Conservation (phyloP, 2,888 invertebrate species). For the Drosophila borborema region DNA sequence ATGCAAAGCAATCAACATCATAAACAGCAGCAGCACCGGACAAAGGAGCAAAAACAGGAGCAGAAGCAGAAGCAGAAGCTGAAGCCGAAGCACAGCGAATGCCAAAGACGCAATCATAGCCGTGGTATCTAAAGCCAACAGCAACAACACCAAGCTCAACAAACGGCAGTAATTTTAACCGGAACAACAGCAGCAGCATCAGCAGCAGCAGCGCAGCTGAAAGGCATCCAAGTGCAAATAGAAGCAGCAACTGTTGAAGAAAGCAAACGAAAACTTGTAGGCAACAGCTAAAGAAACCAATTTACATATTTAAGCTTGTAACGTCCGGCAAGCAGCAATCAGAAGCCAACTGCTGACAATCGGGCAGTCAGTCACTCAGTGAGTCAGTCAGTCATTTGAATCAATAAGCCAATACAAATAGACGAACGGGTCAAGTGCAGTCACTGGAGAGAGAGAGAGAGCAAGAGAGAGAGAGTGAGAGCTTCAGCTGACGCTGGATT, state of each 20-base stretch:
- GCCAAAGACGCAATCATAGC: conserved; percentile 29
- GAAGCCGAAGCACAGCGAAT: conserved; percentile 15
- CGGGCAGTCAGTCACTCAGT: not conserved
- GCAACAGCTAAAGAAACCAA: conserved; percentile 63
- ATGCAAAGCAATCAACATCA: conserved; percentile 78
- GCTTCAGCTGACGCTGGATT: not conserved
- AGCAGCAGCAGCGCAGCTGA: conserved; percentile 6
- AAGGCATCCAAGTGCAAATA: conserved; percentile 45
- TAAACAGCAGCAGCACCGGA: conserved; percentile 45
- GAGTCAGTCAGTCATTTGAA: conserved; percentile 16
- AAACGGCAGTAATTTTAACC: conserved; percentile 26
- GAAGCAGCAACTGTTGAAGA: conserved; percentile 17
- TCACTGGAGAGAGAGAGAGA: not conserved
- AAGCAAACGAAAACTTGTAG: conserved; percentile 35
- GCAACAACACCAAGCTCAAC: conserved; percentile 17
- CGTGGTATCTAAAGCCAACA: conserved; percentile 15
- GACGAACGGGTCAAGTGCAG: conserved; percentile 25
- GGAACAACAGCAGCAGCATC: conserved; percentile 8
- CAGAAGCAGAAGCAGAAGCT: conserved; percentile 34
- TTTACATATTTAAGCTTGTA: conserved; percentile 72
- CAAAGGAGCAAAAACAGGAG: conserved; percentile 35
- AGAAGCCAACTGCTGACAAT: conserved; percentile 13
- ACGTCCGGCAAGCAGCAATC: conserved; percentile 14
- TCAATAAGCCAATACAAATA: conserved; percentile 44
- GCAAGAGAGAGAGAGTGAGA: too few relatives aligned